A percentile compares a stretch with the other conserved stretches of the same genome.
Evolutionary conservation across 2,888 invertebrate genomes (phyloP).

Genomic region (Vesta saturnalis): DNA sequence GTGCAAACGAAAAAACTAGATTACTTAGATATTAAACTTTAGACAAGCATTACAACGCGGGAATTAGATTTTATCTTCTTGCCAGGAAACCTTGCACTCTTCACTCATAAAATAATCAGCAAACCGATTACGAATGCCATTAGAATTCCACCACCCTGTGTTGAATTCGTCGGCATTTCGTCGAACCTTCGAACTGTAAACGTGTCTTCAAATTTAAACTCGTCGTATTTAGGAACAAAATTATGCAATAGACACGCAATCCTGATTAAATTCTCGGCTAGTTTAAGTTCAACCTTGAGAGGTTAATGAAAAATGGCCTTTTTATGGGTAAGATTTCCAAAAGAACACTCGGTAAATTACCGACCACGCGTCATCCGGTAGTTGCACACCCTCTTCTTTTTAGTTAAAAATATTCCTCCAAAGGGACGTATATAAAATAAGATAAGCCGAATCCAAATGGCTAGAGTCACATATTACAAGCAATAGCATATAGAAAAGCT

Average conservation of each 20-base stretch:
- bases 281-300: not conserved
- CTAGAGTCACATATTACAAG: not conserved
- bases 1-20: too few relatives aligned
- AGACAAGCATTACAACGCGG: too few relatives aligned
- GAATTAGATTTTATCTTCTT: not conserved
- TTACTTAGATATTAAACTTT: too few relatives aligned
- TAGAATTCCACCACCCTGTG: not conserved
- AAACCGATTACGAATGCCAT: not conserved
- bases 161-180: not conserved
- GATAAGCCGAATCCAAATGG: not conserved
- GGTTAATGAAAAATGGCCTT: not conserved
- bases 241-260: not conserved
- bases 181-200: not conserved
- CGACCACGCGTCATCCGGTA: not conserved
- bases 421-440: not conserved
- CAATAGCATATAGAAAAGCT: not conserved
- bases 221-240: not conserved
- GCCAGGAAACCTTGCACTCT: not conserved
- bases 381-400: too few relatives aligned
- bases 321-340: not conserved
- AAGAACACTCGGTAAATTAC: not conserved
- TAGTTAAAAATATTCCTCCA: not conserved
- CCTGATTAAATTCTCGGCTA: not conserved
- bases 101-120: not conserved
- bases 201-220: not conserved